Evolutionary conservation across 1,140 invertebrate genomes (phyloP).

Genomic region (Drosophila arizonae): DNA sequence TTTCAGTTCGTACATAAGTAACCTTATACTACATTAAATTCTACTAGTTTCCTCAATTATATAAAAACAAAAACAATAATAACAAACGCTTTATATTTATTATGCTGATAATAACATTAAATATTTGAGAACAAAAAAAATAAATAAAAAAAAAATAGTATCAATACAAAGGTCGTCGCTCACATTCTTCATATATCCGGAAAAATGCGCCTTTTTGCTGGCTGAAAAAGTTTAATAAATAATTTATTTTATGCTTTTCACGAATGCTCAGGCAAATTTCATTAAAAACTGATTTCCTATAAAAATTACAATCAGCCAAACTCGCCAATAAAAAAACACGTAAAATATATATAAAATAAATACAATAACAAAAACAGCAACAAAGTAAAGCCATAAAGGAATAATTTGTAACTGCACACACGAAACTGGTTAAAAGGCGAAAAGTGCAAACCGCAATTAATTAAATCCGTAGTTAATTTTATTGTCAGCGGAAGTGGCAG

Average conservation of each 20-base stretch:
- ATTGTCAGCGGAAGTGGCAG: constrained; percentile 61
- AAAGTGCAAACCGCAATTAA: constrained; percentile 64
- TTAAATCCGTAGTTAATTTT: constrained; percentile 67
- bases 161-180: not conserved
- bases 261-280: constrained; percentile 43
- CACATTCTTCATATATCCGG: not conserved
- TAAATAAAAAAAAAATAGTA: not conserved
- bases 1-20: no score
- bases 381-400: constrained; percentile 19
- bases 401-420: constrained; percentile 26
- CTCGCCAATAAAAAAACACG: constrained; percentile 1
- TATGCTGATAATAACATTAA: not conserved
- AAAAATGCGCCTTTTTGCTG: constrained; percentile 6
- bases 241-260: constrained; percentile 42
- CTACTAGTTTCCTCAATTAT: no score
- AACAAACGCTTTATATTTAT: no score
- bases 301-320: constrained; percentile 57
- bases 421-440: constrained; percentile 35
- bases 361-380: not conserved
- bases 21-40: no score
- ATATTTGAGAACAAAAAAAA: not conserved
- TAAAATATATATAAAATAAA: not conserved
- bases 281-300: constrained; percentile 63
- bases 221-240: constrained; percentile 44
- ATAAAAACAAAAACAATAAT: no score